These are phyloP conservation scores for Fringilla coelebs DNA, from an alignment of 2,797 vertebrate species.

Conservation along the genomic window DNA sequence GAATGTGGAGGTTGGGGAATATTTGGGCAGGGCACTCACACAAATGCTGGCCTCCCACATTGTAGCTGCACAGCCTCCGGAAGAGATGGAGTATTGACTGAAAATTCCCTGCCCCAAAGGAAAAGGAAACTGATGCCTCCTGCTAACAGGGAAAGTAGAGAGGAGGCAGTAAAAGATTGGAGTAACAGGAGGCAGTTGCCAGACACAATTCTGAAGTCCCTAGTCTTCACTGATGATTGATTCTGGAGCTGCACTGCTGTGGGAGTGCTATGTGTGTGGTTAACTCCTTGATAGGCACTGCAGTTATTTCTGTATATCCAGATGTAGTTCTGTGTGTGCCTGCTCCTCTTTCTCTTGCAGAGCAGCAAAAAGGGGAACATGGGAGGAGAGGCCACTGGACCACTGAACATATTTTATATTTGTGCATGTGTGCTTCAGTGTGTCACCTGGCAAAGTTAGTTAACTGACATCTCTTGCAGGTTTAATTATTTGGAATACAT, in stretches of 20 bases:
- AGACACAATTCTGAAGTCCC: neutral
- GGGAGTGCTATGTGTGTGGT: neutral
- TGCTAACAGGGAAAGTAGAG: neutral
- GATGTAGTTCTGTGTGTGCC: fast-evolving
- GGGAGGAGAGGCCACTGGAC: neutral
- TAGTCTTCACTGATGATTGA: neutral
- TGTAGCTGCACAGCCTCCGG: neutral
- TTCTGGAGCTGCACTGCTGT: neutral
- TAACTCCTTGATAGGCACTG: fast-evolving
- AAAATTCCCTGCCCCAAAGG: neutral
- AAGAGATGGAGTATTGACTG: neutral
- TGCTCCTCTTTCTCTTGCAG: neutral
- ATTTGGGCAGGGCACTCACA: neutral
- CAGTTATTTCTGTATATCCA: neutral
- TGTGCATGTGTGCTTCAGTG: neutral
- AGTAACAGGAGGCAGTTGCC: fast-evolving
- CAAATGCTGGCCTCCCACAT: neutral
- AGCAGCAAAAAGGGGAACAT: neutral
- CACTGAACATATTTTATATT: neutral
- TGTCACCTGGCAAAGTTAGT: neutral
- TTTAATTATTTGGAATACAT: neutral
- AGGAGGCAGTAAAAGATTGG: neutral
- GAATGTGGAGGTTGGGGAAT: neutral
- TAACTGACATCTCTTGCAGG: neutral
- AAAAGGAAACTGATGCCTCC: neutral